phyloP scores from a whole-genome alignment of 1,140 invertebrate species.

The Bilobella aurantiaca region DNA sequence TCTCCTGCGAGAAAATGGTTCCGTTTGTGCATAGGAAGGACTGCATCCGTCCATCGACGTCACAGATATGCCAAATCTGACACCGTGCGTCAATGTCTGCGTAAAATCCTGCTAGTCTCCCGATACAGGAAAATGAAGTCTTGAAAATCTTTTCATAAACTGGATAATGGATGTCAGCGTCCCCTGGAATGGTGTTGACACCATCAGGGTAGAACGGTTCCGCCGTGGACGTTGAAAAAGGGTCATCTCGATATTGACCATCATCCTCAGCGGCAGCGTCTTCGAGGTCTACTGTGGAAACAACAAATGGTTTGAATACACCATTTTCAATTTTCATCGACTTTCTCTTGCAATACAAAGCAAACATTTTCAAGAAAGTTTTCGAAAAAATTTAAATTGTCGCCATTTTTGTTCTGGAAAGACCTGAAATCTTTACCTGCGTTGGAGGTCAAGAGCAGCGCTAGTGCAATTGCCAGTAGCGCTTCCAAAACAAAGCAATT shows the following conservation, averaged over 20 bases:
- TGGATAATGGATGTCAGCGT: constrained; percentile 30
- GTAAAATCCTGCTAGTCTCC: constrained; percentile 28
- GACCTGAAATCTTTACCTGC: too few relatives aligned
- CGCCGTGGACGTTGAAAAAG: neutral
- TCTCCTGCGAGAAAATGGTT: constrained; percentile 74
- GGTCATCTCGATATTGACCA: neutral
- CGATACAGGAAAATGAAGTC: constrained; percentile 28
- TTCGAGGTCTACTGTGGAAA: neutral
- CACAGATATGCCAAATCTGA: constrained; percentile 34
- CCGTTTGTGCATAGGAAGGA: constrained; percentile 75
- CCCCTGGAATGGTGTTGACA: constrained; percentile 31
- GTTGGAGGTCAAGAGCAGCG: too few relatives aligned
- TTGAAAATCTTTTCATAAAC: constrained; percentile 19
- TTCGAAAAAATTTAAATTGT: too few relatives aligned
- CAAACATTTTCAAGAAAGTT: too few relatives aligned
- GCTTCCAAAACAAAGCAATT: too few relatives aligned
- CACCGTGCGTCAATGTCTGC: constrained; percentile 29
- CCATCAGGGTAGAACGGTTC: constrained; percentile 30
- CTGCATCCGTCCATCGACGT: constrained; percentile 21
- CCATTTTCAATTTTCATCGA: too few relatives aligned
- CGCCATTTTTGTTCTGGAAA: too few relatives aligned
- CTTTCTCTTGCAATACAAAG: too few relatives aligned
- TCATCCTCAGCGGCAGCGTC: constrained; percentile 7
- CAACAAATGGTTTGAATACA: neutral
- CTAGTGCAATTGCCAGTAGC: too few relatives aligned